phyloP scores from a whole-genome alignment of 2,888 invertebrate genomes.

The Dasysyrphus albostriatus region DNA sequence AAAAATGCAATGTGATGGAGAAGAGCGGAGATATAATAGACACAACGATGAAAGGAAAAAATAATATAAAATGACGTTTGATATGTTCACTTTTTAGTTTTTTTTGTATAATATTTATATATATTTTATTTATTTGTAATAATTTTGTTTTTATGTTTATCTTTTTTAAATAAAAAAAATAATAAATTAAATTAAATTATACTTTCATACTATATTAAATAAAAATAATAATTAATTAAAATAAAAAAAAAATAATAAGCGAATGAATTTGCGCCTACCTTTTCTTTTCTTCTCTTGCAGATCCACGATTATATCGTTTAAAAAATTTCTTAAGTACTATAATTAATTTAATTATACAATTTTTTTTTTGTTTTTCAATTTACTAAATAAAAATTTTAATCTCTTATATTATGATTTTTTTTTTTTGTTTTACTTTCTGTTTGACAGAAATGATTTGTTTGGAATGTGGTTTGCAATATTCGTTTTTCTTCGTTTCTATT shows the following conservation, averaged over 20 bases:
- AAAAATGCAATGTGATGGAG: neutral
- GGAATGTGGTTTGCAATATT: slow-evolving; percentile 21
- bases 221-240: slow-evolving; percentile 37
- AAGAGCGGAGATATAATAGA: neutral
- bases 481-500: neutral
- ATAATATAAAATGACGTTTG: slow-evolving; percentile 23
- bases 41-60: slow-evolving; percentile 1
- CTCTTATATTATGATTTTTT: neutral
- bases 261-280: slow-evolving; percentile 74
- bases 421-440: slow-evolving; percentile 59
- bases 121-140: slow-evolving; percentile 69
- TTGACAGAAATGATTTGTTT: slow-evolving; percentile 58
- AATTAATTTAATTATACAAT: slow-evolving; percentile 69
- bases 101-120: slow-evolving; percentile 43
- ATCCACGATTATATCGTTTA: slow-evolving; percentile 69
- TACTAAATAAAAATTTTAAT: slow-evolving; percentile 20
- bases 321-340: slow-evolving; percentile 61
- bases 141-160: slow-evolving; percentile 52
- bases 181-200: slow-evolving; percentile 75
- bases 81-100: slow-evolving; percentile 38
- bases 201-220: slow-evolving; percentile 55
- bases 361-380: slow-evolving; percentile 30
- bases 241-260: slow-evolving; percentile 49
- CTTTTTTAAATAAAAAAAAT: slow-evolving; percentile 46
- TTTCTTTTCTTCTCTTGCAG: slow-evolving; percentile 44